Evolutionary conservation across 2,888 invertebrate genomes (phyloP).

Genomic region (Halocaridina rubra): DNA sequence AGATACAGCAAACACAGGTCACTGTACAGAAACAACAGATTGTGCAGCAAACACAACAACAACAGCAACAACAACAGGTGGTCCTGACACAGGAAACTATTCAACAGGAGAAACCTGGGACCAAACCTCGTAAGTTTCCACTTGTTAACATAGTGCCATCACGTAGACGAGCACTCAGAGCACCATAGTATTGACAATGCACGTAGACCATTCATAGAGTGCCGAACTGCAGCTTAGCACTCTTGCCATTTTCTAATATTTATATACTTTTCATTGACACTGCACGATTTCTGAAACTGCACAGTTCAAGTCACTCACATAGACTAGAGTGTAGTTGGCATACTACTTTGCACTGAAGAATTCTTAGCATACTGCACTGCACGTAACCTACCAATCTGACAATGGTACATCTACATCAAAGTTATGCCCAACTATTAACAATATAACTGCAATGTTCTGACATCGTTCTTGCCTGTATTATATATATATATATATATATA

Average conservation of each 20-base stretch:
- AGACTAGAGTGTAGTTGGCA: neutral
- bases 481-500: neutral
- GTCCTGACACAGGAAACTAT: constrained; percentile 43
- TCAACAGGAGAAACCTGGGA: constrained; percentile 23
- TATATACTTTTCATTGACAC: too few relatives aligned
- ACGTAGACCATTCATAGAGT: constrained; percentile 21
- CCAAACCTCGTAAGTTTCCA: constrained; percentile 39
- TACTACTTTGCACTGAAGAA: too few relatives aligned
- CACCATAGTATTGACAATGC: neutral
- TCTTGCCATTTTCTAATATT: neutral
- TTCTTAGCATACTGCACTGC: too few relatives aligned
- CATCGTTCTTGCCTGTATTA: neutral
- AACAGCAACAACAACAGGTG: constrained; percentile 13
- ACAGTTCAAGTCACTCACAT: neutral
- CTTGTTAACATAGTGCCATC: neutral
- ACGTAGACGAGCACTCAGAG: neutral
- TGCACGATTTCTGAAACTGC: constrained; percentile 33
- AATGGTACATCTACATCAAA: too few relatives aligned
- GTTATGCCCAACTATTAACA: too few relatives aligned
- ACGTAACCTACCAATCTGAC: too few relatives aligned
- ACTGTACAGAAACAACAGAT: constrained; percentile 45
- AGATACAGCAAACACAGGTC: constrained; percentile 23
- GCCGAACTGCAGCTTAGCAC: constrained; percentile 24
- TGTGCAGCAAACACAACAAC: constrained; percentile 19
- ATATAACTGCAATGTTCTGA: neutral